phyloP scores from a whole-genome alignment of 1,140 invertebrate genomes.

The Acromyrmex charruanus region DNA sequence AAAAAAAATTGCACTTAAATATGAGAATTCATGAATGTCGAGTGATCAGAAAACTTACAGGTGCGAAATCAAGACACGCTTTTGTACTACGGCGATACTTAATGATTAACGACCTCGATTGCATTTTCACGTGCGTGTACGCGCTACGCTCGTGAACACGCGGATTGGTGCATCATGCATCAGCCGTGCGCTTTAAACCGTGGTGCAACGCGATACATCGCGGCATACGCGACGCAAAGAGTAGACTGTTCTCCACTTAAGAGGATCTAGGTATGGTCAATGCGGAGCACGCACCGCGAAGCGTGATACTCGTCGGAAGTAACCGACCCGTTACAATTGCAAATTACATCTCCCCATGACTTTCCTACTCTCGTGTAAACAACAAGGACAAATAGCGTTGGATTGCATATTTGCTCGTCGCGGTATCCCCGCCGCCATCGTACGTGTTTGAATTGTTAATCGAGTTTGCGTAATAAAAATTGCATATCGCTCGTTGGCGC shows the following conservation, averaged over 20 bases:
- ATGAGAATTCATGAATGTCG: not conserved
- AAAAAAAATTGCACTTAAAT: not conserved
- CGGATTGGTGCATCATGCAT: not conserved
- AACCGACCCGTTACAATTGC: conserved; percentile 56
- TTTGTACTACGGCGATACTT: not conserved
- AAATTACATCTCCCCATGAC: conserved; percentile 32
- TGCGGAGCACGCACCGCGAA: conserved; percentile 37
- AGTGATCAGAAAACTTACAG: not conserved
- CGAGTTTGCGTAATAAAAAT: conserved; percentile 53
- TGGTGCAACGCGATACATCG: not conserved
- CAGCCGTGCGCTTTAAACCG: conserved; percentile 18
- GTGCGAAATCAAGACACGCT: not conserved
- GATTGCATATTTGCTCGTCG: conserved; percentile 48
- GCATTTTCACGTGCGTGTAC: not conserved
- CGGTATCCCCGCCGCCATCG: not conserved
- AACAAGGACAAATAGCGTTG: conserved; percentile 38
- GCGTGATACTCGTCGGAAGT: conserved; percentile 55
- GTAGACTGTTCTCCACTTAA: conserved; percentile 38
- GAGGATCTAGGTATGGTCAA: conserved; percentile 29
- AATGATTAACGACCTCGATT: conserved; percentile 31
- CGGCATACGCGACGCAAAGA: conserved; percentile 2
- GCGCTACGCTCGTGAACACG: conserved; percentile 13
- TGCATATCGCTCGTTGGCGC: conserved; percentile 17
- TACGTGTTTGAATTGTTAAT: conserved; percentile 55
- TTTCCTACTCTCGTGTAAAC: conserved; percentile 36